Evolutionary conservation across 1,140 invertebrate species (phyloP), one percentile per base, ranked within the genome.

Genomic region (Argopecten irradians): DNA sequence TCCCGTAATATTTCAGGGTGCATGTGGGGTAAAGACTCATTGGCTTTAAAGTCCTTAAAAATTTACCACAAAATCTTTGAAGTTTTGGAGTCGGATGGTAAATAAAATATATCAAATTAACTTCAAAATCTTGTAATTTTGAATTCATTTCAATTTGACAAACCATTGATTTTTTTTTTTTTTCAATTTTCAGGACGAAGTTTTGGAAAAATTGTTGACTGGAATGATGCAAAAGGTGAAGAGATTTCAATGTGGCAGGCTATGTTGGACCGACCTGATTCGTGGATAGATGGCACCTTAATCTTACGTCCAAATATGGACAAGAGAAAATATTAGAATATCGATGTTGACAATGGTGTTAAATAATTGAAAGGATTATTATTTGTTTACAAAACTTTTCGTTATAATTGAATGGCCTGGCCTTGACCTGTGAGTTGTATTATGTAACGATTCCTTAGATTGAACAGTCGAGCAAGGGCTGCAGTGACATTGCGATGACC

Each of bases 181-280:
- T 9, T 87, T 94, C 93, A 28, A 92, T 43, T 96, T 96, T 43
- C 93, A 99, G 98, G 98, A 89, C 97, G 97, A 93, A 97, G 98
- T 95, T 97, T 97, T 95, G 98, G 98, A 2, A 97, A 97, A 92
- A 95, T 96, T 33, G 98, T 98, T 5, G 98, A 98, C 91, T 99
- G 98, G 98, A 98, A 99, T 98, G 98, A 99, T 95, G 98, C 98
- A 55, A 97, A 97, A 34, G 98, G 98, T 28, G 98, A 98, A 92
- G 98, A 99, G 96, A 96, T 98, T 19, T 97, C 97, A 0, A 95
- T 99, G 0, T 99, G 98, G 99, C 98, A 99, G 93, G 97, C 97
- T 84, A 99, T 99, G 98, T 95, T 99, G 92, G 98, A 99, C 91
- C 96, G 97, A 43, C 98, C 98, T 28, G 99, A 99, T 94, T 98